Base-by-base conservation (phyloP, 2,797 vertebrate species). In the Lates japonicus region DNA sequence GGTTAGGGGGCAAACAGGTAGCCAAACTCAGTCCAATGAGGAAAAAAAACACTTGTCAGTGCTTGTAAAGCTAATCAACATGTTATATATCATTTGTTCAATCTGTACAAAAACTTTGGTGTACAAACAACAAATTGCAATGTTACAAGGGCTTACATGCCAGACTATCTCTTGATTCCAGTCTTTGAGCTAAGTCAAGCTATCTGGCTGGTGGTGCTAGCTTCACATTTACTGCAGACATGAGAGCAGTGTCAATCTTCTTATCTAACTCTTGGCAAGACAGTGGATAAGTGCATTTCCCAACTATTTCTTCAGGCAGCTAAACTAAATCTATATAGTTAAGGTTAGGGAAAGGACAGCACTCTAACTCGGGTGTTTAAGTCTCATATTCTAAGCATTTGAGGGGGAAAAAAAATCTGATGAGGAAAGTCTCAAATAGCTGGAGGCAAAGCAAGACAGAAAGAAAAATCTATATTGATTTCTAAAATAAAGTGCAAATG, bases 401-500 rank as follows among this genome's bases (percentile, higher is more conserved):
- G 10, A 58, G 16, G 5, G 11, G 39, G 33, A 25, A 58, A 55
- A 3, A 2, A 1, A 12, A 42, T 62, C 44, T 69, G 29, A 33
- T 51, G 29, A 12, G 6, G 16, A 33, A 70, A 46, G 2, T 75
- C 19, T 81, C 11, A 72, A 73, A 80, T 57, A 55, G 49, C 42
- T 76, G 49, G 16, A 70, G 20, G 44, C 59, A 71, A 41, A 22
- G 48, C 46, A 73, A 29, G 64, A 70, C 13, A 67, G 33, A 69
- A 37, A 19, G 20, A 70, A 81, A 79, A 70, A 81, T 69, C 62
- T 25, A 79, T 77, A 79, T 67, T 74, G 48, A 84, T 81, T 69
- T 59, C 12, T 66, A 58, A 79, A 83, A 84, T 69, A 25, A 70
- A 68, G 10, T 44, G 19, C 57, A 72, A 83, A 87, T 49, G 9